These are phyloP conservation scores for Homarus americanus DNA, from an alignment of 1,140 invertebrate genomes.

Conservation along the genomic window DNA sequence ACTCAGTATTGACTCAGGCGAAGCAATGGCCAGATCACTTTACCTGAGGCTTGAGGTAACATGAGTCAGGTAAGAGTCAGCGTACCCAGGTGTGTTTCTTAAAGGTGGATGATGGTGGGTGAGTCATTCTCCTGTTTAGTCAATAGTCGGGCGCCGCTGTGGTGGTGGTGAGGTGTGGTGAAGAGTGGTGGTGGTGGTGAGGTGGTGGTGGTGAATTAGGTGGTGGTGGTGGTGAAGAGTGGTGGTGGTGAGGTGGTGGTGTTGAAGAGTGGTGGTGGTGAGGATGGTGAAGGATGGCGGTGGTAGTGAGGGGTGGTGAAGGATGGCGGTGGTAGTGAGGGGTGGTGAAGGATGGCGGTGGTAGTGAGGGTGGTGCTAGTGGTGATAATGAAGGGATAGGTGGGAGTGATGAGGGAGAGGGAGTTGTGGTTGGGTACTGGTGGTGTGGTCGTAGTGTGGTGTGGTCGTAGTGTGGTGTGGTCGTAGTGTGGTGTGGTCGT, in stretches of 20 bases:
- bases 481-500: too few species aligned
- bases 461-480: too few species aligned
- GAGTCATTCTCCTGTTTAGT: too few species aligned
- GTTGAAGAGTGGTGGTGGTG: background rate
- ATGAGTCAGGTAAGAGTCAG: too few species aligned
- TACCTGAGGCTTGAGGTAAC: too few species aligned
- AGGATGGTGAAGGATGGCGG: background rate
- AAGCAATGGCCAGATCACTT: too few species aligned
- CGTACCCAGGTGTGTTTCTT: too few species aligned
- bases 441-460: too few species aligned
- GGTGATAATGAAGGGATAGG: background rate
- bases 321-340: conserved; percentile 7
- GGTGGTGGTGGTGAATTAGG: background rate
- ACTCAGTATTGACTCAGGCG: too few species aligned
- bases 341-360: background rate
- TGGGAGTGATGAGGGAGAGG: background rate
- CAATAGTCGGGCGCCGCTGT: too few species aligned
- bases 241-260: background rate
- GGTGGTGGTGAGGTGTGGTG: background rate
- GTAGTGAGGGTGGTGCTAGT: background rate
- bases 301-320: background rate
- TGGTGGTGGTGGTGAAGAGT: background rate
- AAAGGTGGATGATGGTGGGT: too few species aligned
- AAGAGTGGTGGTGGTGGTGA: background rate
- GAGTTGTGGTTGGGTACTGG: background rate